Evolutionary conservation across 2,113 vertebrate genomes (phyloP).

Genomic region (Grammomys dolichurus): DNA sequence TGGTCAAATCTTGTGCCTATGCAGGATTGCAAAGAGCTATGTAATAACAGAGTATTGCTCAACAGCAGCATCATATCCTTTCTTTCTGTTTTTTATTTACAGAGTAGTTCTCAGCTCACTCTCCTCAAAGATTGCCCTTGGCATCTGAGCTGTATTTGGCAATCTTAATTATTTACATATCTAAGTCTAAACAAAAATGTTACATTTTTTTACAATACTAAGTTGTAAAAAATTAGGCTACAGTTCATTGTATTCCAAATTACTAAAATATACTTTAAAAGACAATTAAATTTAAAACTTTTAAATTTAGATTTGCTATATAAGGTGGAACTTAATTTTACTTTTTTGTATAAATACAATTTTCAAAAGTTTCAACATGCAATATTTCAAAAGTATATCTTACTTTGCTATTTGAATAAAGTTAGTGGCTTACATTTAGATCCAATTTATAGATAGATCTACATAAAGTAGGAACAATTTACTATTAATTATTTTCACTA

Average conservation of each 20-base stretch:
- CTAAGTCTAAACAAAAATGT: not conserved
- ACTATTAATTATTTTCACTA: not conserved
- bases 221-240: not conserved
- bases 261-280: not conserved
- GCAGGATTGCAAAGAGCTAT: not conserved
- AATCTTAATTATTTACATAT: not conserved
- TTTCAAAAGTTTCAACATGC: not conserved
- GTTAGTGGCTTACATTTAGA: not conserved
- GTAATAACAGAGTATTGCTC: not conserved
- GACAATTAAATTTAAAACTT: not conserved
- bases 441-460: not conserved
- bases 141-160: not conserved
- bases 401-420: not conserved
- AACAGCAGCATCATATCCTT: not conserved
- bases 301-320: not conserved
- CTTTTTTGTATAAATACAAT: not conserved
- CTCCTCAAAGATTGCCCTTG: not conserved
- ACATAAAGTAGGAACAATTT: not conserved
- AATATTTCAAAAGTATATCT: not conserved
- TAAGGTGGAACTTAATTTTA: not conserved
- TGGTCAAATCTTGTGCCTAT: not conserved
- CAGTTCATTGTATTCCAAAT: not conserved
- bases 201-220: not conserved
- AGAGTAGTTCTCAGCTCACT: not conserved
- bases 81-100: not conserved